A percentile compares a stretch with the other conserved stretches of the same genome.
phyloP scores from a whole-genome alignment of 2,113 vertebrate genomes.

The Pseudorectes ferrugineus region DNA sequence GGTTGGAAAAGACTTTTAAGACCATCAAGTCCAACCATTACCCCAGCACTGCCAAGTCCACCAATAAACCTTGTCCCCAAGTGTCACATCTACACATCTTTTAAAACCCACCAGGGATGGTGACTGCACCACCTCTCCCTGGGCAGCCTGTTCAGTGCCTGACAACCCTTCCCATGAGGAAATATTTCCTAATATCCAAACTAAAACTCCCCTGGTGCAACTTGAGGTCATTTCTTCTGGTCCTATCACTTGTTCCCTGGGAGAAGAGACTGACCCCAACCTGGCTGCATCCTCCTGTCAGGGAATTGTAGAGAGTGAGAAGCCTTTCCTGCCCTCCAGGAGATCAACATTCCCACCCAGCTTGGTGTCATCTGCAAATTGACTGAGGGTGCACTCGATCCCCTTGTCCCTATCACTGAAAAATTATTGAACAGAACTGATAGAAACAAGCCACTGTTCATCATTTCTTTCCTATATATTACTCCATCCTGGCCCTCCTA shows the following conservation, averaged over 20 bases:
- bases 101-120: background rate
- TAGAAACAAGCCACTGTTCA: background rate
- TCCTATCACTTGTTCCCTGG: background rate
- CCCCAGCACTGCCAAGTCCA: background rate
- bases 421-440: background rate
- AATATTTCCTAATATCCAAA: background rate
- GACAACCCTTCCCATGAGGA: background rate
- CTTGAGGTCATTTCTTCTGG: background rate
- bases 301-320: background rate
- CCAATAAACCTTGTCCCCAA: background rate
- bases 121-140: background rate
- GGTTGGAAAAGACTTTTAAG: background rate
- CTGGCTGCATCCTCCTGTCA: background rate
- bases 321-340: background rate
- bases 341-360: background rate
- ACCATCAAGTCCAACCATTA: background rate
- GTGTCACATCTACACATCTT: background rate
- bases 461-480: background rate
- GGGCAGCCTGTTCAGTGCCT: background rate
- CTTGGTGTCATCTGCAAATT: background rate
- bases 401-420: background rate
- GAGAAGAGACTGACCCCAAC: fast-evolving
- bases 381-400: background rate
- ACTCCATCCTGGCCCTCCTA: background rate
- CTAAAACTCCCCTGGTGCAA: background rate